Base-by-base conservation (phyloP, 2,888 invertebrate genomes). In the Ecdyonurus torrentis region DNA sequence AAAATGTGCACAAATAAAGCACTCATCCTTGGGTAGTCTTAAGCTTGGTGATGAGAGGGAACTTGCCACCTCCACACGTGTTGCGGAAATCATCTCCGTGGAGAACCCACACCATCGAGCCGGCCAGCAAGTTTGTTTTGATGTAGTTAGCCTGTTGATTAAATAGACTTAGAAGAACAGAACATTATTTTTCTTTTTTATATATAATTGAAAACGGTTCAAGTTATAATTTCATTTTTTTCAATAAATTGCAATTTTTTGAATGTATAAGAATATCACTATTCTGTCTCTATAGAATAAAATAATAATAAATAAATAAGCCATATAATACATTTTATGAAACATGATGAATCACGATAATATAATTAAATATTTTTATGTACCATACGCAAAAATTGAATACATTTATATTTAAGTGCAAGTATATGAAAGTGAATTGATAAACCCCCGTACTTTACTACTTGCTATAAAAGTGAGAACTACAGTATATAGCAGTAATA, bases 11-110 rank as follows among this genome's bases (percentile, higher is more conserved):
- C n/a, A n/a, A n/a, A n/a, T n/a, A n/a, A n/a, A n/a, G n/a, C n/a
- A n/a, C n/a, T n/a, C n/a, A 37, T 15, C 37, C 37, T 37, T 10
- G 15, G 37, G 37, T 37, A 15, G 37, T 15, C 66, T 84, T 83
- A 58, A 89, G 79, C 5, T 80, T 74, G 25, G 72, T 79, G 19
- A 89, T 69, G 2, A 90, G 72, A 0, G 85, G 83, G 72, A 79
- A 85, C 59, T 76, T 76, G 37, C 76, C 77, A 3, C 69, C 70
- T 0, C 82, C 81, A 68, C 87, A 87, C 0, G 71, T 67, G 0
- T 84, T 86, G 18, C 71, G 75, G 69, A 87, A 86, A 70, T 90
- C 90, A 68, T 90, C 90, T 2, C 85, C 85, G 71, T 91, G 91
- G 10, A 90, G 77, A 58, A 87, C 85, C 90, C 90, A 91, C 0